Conservation (phyloP, 2,888 invertebrate genomes). For the Papilio elwesi region DNA sequence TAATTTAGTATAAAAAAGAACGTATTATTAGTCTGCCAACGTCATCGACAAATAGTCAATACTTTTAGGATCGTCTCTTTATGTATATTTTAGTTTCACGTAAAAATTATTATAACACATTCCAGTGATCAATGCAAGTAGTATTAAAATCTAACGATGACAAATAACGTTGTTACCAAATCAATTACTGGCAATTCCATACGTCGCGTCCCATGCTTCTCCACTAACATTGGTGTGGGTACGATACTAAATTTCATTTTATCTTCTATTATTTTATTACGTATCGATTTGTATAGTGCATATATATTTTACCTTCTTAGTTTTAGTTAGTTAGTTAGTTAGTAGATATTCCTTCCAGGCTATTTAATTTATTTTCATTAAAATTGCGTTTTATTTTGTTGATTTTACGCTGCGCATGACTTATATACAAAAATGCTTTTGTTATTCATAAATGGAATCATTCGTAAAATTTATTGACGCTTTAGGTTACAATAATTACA, state of each 20-base stretch:
- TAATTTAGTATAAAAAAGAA: no score
- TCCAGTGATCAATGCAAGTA: no score
- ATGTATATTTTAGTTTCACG: no score
- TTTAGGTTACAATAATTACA: neutral
- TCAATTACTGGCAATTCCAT: conserved; percentile 39
- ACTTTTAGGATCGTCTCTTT: no score
- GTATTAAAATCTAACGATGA: no score
- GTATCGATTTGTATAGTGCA: neutral
- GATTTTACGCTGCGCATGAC: conserved; percentile 13
- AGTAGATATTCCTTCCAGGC: no score
- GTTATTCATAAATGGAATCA: neutral
- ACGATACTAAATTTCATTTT: neutral
- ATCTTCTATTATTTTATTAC: neutral
- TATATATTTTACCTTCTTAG: neutral
- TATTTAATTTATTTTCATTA: no score
- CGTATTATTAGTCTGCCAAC: neutral
- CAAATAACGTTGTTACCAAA: conserved; percentile 1
- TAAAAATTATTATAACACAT: no score
- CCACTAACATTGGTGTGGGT: conserved; percentile 20
- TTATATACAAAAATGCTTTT: neutral
- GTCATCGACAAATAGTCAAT: neutral
- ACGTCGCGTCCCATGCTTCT: conserved; percentile 25
- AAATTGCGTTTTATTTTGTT: neutral
- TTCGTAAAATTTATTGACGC: neutral
- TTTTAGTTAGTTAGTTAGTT: neutral